Percentiles rank a stretch among this genome's conserved stretches.
phyloP scores from a whole-genome alignment of 2,113 vertebrate species.

The Leptobrachium leishanense region DNA sequence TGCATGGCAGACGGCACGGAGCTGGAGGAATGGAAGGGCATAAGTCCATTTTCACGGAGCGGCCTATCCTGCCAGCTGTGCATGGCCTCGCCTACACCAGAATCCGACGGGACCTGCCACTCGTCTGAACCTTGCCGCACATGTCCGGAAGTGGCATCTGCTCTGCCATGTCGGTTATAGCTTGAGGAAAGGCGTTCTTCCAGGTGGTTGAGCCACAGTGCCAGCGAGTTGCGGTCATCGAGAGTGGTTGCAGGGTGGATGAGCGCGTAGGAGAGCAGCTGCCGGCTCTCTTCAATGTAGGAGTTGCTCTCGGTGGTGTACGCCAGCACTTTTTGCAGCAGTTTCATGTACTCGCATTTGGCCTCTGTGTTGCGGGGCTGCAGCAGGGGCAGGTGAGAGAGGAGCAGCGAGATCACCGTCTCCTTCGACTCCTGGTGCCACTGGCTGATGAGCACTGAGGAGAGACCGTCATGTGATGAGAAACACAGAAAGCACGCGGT shows the following conservation, averaged over 20 bases:
- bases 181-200: slow-evolving; percentile 84
- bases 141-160: slow-evolving; percentile 70
- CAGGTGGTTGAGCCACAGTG: slow-evolving; percentile 90
- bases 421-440: slow-evolving; percentile 93
- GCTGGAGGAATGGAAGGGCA: slow-evolving; percentile 75
- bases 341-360: slow-evolving; percentile 94
- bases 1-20: slow-evolving; percentile 81
- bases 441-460: slow-evolving; percentile 83
- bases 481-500: too few species aligned
- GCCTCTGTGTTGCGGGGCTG: slow-evolving; percentile 90
- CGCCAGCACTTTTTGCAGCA: slow-evolving; percentile 89
- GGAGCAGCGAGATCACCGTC: slow-evolving; percentile 85
- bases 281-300: slow-evolving; percentile 92
- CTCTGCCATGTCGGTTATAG: slow-evolving; percentile 60
- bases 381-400: slow-evolving; percentile 88
- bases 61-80: slow-evolving; percentile 84
- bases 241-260: slow-evolving; percentile 93
- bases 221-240: slow-evolving; percentile 89
- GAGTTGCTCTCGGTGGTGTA: slow-evolving; percentile 92
- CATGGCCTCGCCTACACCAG: slow-evolving; percentile 73
- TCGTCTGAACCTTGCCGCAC: slow-evolving; percentile 85
- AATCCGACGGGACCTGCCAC: slow-evolving; percentile 74
- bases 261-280: slow-evolving; percentile 91
- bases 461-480: not conserved
- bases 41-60: slow-evolving; percentile 84